A percentile compares a stretch with the other conserved stretches of the same genome.
Conservation (phyloP, 2,888 invertebrate genomes). For the Sepioteuthis lessoniana region DNA sequence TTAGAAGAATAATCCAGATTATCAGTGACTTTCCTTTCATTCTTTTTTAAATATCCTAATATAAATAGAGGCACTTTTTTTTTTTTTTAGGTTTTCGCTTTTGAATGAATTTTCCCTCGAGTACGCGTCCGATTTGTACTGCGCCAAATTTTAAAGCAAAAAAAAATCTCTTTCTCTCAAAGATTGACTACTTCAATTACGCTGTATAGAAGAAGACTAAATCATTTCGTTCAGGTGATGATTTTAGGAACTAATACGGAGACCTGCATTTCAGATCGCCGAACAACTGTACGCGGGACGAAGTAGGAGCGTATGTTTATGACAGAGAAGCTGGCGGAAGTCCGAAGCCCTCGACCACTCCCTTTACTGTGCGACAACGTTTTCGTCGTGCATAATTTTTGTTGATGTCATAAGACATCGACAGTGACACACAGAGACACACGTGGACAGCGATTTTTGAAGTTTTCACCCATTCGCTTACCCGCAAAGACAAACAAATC, state of each 20-base stretch:
- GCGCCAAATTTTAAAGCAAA: neutral
- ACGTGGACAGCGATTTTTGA: neutral
- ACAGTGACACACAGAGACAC: neutral
- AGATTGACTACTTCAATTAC: neutral
- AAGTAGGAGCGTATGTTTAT: neutral
- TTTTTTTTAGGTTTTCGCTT: neutral
- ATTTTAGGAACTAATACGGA: neutral
- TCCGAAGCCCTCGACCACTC: neutral
- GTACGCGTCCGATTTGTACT: neutral
- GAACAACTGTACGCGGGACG: neutral
- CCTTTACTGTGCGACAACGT: neutral
- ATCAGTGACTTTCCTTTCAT: neutral
- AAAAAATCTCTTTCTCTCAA: neutral
- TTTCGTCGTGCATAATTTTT: neutral
- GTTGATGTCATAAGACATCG: neutral
- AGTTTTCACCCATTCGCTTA: neutral
- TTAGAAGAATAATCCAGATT: neutral
- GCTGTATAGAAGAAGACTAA: neutral
- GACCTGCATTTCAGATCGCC: neutral
- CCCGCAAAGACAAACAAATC: neutral
- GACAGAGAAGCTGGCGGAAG: neutral
- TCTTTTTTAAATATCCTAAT: neutral
- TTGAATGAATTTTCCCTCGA: neutral
- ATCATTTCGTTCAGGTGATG: neutral
- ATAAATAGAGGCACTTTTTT: neutral